A percentile compares a stretch with the other conserved stretches of the same genome.
Evolutionary conservation across 2,113 vertebrate species (phyloP).

Genomic region (Nothoprocta pentlandii): DNA sequence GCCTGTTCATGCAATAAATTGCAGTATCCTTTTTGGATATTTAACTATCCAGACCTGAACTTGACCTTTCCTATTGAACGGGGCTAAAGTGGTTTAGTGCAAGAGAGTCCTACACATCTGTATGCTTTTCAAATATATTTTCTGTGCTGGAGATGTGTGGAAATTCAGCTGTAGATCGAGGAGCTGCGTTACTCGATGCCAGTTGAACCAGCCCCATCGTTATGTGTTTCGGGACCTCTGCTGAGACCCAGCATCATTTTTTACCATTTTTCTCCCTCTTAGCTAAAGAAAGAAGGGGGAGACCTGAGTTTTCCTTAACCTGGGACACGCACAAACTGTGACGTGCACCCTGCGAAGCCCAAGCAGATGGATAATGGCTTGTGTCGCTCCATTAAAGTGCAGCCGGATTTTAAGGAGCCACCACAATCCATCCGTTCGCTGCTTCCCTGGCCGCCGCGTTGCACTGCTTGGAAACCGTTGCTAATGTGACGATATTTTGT

Average conservation of each 20-base stretch:
- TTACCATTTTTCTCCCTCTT: no score
- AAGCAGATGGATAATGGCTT: rapidly evolving
- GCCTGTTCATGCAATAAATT: not conserved
- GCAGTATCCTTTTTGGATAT: not conserved
- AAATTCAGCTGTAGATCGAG: not conserved
- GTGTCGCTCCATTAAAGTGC: not conserved
- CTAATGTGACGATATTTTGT: not conserved
- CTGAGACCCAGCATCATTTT: no score
- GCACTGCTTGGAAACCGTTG: not conserved
- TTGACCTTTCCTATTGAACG: not conserved
- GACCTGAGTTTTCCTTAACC: not conserved
- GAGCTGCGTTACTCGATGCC: not conserved
- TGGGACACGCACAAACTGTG: not conserved
- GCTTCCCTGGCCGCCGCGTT: rapidly evolving
- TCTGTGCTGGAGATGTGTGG: rapidly evolving
- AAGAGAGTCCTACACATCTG: rapidly evolving
- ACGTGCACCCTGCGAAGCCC: not conserved
- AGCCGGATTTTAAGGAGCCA: not conserved
- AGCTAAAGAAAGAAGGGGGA: not conserved
- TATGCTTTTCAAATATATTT: rapidly evolving
- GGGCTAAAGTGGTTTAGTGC: not conserved
- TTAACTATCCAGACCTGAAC: not conserved
- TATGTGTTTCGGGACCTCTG: no score
- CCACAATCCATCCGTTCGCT: not conserved
- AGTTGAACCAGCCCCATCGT: not conserved